Evolutionary conservation across 2,797 vertebrate genomes (phyloP), one percentile per base, ranked within the genome.

Genomic region (Lepilemur septentrionalis): DNA sequence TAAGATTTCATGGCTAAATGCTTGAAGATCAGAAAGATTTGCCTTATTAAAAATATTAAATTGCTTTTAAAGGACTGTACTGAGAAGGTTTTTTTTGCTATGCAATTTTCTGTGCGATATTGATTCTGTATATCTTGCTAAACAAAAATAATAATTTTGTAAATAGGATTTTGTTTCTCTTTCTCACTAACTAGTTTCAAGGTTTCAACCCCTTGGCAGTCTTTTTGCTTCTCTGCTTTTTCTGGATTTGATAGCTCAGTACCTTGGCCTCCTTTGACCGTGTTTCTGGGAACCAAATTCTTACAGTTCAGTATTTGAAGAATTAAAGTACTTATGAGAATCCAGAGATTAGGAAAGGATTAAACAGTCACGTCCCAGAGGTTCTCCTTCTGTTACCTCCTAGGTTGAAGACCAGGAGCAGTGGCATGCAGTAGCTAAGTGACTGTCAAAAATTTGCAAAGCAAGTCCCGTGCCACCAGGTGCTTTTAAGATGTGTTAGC

Each of bases 41-140:
- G 80, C 96, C 89, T 97, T 96, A 98, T 97, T 97, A 96, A 97
- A 97, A 97, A 92, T 95, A 96, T 87, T 94, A 93, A 97, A 97
- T 94, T 96, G 70, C 93, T 92, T 95, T 92, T 91, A 96, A 98
- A 97, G n/a, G 10, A 55, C 76, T 89, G 96, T 84, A 41, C 82
- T n/a, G 97, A 90, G 95, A 90, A 43, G 6, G 18, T 59, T 78
- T 82, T 80, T 82, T 93, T 75, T 93, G 80, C 93, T 82, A 43
- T 84, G 94, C 76, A 98, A 96, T 97, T 97, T 97, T 97, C 96
- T 91, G 59, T 78, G 65, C 78, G 91, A 94, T 96, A 96, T 97
- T 97, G 73, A 97, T 73, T 91, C 88, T 22, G 69, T 97, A 85
- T 61, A 81, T 96, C 93, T 97, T 96, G 55, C 75, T 91, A 93